Evolutionary conservation across 2,888 invertebrate species (phyloP), one percentile per base, ranked within the genome.

Genomic region (Ennomos fuscantarius): DNA sequence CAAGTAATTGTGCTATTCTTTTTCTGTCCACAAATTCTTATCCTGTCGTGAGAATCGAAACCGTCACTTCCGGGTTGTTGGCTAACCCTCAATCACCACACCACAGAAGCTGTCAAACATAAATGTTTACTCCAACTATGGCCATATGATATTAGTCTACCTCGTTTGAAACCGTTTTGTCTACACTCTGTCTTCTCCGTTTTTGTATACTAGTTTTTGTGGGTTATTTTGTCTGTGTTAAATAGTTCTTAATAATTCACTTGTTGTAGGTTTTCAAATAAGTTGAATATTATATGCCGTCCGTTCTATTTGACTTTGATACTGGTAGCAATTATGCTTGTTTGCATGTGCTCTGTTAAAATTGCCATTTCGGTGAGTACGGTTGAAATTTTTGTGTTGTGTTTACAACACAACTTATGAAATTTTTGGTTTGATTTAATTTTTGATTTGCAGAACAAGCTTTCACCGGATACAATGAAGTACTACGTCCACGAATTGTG

Each of bases 281-380:
- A 81, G 15, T 60, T 91, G 12, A 90, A 90, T 59, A 70, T 77
- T 6, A 89, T 90, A 51, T 89, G 87, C 42, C 83, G 78, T 9
- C 86, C 85, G 8, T 89, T 90, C 62, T 91, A 90, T 65, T 70
- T 91, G 55, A 69, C 86, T 6, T 60, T 91, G 10, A 85, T 92
- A 55, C 62, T 91, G 31, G 84, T 81, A 0, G 81, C 89, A 0
- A 88, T 79, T 3, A 78, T 89, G 76, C 68, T 90, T 0, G 88
- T 92, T 0, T 89, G 91, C 50, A 83, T 87, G 69, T 89, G 90
- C 39, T 90, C 90, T 0, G 90, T 89, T 10, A 89, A 90, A 78
- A 89, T 92, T 41, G 88, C 88, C 11, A 80, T 85, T 62, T 87
- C 89, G 36, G 91, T 91, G 72, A 86, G 88, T 85, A 24, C 5